Percentiles rank a stretch among this genome's conserved stretches.
These are phyloP conservation scores for Prunella fulvescens DNA, from an alignment of 2,113 vertebrate genomes.

Conservation along the genomic window DNA sequence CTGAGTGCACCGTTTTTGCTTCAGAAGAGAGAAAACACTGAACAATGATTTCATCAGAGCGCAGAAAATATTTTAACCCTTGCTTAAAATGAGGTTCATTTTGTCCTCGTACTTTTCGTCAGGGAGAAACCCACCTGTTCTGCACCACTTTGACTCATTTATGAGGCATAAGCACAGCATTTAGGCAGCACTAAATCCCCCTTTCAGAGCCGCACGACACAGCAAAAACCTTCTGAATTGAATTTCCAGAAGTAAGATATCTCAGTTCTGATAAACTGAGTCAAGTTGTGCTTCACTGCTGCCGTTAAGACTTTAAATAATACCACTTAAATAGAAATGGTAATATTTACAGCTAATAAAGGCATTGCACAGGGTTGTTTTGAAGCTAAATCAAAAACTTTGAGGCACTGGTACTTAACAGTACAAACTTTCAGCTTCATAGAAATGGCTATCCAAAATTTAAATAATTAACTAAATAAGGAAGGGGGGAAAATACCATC, in stretches of 20 bases:
- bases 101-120: neutral
- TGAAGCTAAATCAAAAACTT: neutral
- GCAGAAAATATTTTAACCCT: conserved; percentile 9
- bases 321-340: neutral
- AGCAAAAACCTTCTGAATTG: neutral
- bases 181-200: neutral
- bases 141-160: neutral
- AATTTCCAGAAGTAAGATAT: neutral
- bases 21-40: neutral
- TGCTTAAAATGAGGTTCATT: neutral
- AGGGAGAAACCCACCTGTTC: neutral
- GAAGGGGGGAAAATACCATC: rapidly evolving
- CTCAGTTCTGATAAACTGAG: neutral
- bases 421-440: neutral
- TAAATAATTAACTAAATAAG: neutral
- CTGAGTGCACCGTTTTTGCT: neutral
- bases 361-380: neutral
- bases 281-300: neutral
- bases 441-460: neutral
- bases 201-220: neutral
- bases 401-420: neutral
- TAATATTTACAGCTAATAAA: neutral
- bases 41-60: neutral
- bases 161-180: neutral
- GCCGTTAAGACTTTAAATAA: neutral